Evolutionary conservation across 1,140 invertebrate species (phyloP).

Genomic region (Rhopalosiphum padi): DNA sequence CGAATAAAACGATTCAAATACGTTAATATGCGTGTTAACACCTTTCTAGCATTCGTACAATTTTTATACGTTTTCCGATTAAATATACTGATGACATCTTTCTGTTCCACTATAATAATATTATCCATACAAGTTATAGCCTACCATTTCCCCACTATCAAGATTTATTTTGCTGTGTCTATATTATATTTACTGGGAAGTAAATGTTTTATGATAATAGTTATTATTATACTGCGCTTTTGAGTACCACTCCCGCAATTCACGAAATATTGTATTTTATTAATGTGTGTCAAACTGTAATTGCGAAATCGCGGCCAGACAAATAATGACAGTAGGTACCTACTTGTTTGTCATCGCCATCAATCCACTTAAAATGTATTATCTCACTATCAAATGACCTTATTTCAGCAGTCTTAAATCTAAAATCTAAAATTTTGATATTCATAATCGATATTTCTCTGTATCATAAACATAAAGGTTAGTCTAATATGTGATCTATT

Average conservation of each 20-base stretch:
- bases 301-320: neutral
- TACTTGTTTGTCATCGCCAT: too few relatives aligned
- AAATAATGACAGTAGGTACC: too few relatives aligned
- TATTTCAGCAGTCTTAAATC: too few relatives aligned
- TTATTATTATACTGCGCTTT: neutral
- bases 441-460: too few relatives aligned
- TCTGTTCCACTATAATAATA: neutral
- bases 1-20: neutral
- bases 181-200: neutral
- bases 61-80: too few relatives aligned
- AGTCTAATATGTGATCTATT: too few relatives aligned
- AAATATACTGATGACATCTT: neutral
- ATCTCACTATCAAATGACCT: too few relatives aligned
- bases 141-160: neutral
- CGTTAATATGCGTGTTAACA: neutral
- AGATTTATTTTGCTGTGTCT: neutral
- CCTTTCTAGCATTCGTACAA: too few relatives aligned
- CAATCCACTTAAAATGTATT: too few relatives aligned
- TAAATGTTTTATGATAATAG: neutral
- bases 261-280: neutral
- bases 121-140: neutral
- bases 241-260: neutral
- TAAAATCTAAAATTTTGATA: too few relatives aligned
- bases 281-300: neutral
- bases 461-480: too few relatives aligned